A percentile compares a stretch with the other conserved stretches of the same genome.
phyloP scores from a whole-genome alignment of 2,888 invertebrate genomes.

The Iphiclides podalirius region DNA sequence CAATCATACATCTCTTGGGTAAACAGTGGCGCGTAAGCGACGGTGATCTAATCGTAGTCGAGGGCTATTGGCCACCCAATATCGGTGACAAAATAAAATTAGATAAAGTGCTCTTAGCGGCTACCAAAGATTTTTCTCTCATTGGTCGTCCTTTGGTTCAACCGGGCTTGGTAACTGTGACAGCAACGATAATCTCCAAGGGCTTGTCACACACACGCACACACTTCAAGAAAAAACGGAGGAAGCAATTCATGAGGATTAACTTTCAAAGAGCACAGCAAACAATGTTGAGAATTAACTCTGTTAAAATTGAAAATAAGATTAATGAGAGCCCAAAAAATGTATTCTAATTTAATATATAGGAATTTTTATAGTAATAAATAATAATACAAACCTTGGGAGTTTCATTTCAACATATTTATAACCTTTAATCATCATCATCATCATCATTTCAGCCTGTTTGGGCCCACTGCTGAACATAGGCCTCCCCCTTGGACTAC shows the following conservation, averaged over 20 bases:
- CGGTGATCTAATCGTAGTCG: constrained; percentile 90
- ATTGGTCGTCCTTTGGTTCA: constrained; percentile 90
- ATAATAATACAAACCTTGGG: background rate
- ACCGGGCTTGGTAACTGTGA: constrained; percentile 85
- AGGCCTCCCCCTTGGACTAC: too few relatives aligned
- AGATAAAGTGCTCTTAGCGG: constrained; percentile 91
- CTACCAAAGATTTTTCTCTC: constrained; percentile 88
- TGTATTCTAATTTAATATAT: constrained; percentile 42
- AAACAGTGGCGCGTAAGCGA: constrained; percentile 92
- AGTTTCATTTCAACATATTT: too few relatives aligned
- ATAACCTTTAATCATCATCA: too few relatives aligned
- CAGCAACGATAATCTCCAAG: constrained; percentile 92
- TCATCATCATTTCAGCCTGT: too few relatives aligned
- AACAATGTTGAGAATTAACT: constrained; percentile 88
- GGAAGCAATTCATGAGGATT: constrained; percentile 88
- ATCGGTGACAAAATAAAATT: constrained; percentile 88
- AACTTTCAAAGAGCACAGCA: constrained; percentile 85
- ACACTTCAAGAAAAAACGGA: constrained; percentile 86
- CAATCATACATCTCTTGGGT: constrained; percentile 89
- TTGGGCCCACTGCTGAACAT: too few relatives aligned
- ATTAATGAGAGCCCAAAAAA: constrained; percentile 71
- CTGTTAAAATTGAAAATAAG: constrained; percentile 80
- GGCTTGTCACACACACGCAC: constrained; percentile 89
- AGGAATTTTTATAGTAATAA: background rate
- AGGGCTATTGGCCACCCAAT: constrained; percentile 91